Conservation (phyloP, 1,140 invertebrate species). For the Lepidurus arcticus region DNA sequence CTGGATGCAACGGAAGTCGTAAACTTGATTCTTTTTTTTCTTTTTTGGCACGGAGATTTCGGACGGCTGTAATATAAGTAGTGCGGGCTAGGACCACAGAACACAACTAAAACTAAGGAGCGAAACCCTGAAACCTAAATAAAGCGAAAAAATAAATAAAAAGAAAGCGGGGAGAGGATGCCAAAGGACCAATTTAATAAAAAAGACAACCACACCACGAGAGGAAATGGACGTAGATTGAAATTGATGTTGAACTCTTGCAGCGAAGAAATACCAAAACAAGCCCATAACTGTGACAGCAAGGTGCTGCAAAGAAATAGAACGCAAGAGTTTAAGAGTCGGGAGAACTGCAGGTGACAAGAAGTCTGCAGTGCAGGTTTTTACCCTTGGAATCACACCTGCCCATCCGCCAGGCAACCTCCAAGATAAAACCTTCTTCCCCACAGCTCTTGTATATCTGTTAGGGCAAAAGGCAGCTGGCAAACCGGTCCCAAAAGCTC, state of each 20-base stretch:
- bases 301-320: background rate
- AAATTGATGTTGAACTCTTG: background rate
- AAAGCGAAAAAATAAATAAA: background rate
- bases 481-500: background rate
- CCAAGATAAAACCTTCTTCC: conserved; percentile 18
- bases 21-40: background rate
- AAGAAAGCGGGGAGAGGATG: background rate
- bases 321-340: background rate
- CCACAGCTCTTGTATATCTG: background rate
- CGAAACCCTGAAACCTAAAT: background rate
- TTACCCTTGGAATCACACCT: conserved; percentile 18
- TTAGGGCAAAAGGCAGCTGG: background rate
- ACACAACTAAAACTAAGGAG: background rate
- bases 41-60: background rate
- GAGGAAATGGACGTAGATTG: background rate
- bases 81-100: background rate
- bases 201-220: background rate
- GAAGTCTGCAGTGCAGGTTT: background rate
- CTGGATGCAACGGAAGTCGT: conserved; percentile 8
- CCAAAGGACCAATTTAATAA: conserved; percentile 11
- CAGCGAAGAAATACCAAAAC: too few species aligned
- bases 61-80: background rate
- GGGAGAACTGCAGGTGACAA: conserved; percentile 9
- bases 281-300: background rate
- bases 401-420: background rate